phyloP scores from a whole-genome alignment of 2,888 invertebrate species.

The Brassicogethes aeneus region DNA sequence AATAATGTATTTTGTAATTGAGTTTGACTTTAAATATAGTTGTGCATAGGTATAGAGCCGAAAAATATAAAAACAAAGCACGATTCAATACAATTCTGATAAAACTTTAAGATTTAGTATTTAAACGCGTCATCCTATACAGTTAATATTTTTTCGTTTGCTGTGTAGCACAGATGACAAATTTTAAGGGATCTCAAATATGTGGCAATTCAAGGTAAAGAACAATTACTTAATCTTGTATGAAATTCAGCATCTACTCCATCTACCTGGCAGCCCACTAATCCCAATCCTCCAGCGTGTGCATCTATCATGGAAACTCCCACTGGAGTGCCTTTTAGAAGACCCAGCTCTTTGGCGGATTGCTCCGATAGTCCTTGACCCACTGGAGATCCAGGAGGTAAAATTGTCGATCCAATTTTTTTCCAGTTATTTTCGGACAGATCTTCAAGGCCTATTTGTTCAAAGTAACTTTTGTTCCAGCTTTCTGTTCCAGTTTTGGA shows the following conservation, averaged over 20 bases:
- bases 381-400: constrained; percentile 64
- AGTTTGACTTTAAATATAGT: too few relatives aligned
- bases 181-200: too few relatives aligned
- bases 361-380: constrained; percentile 52
- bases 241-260: constrained; percentile 38
- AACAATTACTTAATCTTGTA: constrained; percentile 46
- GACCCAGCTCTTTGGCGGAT: constrained; percentile 61
- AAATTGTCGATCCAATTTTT: constrained; percentile 59
- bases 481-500: constrained; percentile 45
- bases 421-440: constrained; percentile 55
- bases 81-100: too few relatives aligned
- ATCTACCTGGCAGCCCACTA: constrained; percentile 60
- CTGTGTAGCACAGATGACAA: too few relatives aligned
- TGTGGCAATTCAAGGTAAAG: too few relatives aligned
- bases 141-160: too few relatives aligned
- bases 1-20: too few relatives aligned
- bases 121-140: too few relatives aligned
- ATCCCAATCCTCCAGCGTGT: constrained; percentile 86
- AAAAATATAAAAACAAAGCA: too few relatives aligned
- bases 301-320: constrained; percentile 91
- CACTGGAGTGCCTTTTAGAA: constrained; percentile 66
- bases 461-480: constrained; percentile 70
- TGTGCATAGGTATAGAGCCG: too few relatives aligned
- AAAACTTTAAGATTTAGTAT: too few relatives aligned
- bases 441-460: constrained; percentile 65